phyloP scores from a whole-genome alignment of 2,888 invertebrate genomes.

The Zaprionus obscuricornis region DNA sequence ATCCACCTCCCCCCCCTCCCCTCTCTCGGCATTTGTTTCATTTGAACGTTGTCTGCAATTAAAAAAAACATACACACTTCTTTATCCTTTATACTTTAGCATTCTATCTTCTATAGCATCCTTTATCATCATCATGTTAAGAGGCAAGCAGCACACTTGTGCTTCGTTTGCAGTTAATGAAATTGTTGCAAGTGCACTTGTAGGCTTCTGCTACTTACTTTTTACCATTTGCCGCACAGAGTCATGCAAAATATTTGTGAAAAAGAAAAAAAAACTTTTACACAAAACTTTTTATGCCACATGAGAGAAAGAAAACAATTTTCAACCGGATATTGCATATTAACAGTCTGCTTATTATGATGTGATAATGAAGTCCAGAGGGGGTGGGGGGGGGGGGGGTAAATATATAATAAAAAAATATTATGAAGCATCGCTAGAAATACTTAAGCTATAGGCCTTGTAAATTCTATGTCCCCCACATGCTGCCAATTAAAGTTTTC shows the following conservation, averaged over 20 bases:
- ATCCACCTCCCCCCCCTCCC: too few relatives aligned
- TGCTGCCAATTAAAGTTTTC: constrained; percentile 10
- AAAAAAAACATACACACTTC: constrained; percentile 54
- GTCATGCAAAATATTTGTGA: constrained; percentile 34
- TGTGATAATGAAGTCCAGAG: constrained; percentile 47
- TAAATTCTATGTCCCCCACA: not conserved
- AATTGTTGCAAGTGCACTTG: constrained; percentile 64
- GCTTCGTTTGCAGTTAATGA: constrained; percentile 73
- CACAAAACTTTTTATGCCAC: constrained; percentile 46
- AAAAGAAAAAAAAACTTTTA: constrained; percentile 40
- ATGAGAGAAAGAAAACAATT: constrained; percentile 20
- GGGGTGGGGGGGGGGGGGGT: too few relatives aligned
- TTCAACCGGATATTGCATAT: too few relatives aligned
- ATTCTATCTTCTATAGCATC: constrained; percentile 20
- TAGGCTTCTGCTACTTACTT: constrained; percentile 15
- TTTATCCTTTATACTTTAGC: too few relatives aligned
- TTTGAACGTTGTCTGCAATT: constrained; percentile 61
- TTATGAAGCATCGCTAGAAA: too few relatives aligned
- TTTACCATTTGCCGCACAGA: constrained; percentile 1
- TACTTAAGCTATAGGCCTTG: too few relatives aligned
- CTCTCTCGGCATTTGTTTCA: too few relatives aligned
- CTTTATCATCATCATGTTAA: constrained; percentile 8
- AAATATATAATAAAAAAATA: too few relatives aligned
- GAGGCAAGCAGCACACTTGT: constrained; percentile 31
- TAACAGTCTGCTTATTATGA: constrained; percentile 40